Percentiles rank a stretch among this genome's conserved stretches.
Conservation (phyloP, 2,888 invertebrate genomes). For the Seira sanloemensis region DNA sequence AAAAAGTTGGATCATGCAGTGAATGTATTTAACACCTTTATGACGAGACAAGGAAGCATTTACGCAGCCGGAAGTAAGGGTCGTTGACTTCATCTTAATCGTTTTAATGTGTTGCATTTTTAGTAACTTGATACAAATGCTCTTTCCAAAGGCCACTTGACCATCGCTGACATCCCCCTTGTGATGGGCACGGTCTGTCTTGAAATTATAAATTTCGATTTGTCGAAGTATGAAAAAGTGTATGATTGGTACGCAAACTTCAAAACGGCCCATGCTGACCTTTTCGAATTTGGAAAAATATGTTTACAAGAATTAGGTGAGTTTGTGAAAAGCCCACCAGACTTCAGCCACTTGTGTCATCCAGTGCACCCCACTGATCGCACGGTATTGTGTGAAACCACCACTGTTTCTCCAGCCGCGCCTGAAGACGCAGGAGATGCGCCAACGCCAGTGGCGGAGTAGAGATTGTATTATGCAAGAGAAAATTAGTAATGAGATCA, state of each 20-base stretch:
- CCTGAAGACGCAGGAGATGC: constrained; percentile 10
- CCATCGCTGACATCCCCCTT: constrained; percentile 86
- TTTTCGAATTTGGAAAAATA: constrained; percentile 83
- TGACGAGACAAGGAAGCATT: constrained; percentile 80
- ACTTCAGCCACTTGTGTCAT: constrained; percentile 83
- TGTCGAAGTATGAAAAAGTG: constrained; percentile 79
- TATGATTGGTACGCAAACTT: constrained; percentile 68
- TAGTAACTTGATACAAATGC: too few species aligned
- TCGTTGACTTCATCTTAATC: background rate
- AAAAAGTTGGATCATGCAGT: constrained; percentile 84
- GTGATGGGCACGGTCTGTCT: constrained; percentile 84
- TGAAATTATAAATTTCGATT: constrained; percentile 83
- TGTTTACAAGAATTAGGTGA: constrained; percentile 83
- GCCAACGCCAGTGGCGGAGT: constrained; percentile 30
- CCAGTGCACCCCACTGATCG: constrained; percentile 80
- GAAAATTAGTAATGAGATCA: too few species aligned
- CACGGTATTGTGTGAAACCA: constrained; percentile 27
- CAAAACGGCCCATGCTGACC: constrained; percentile 74
- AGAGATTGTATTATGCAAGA: background rate
- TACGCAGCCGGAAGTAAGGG: constrained; percentile 81
- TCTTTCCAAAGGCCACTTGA: constrained; percentile 79
- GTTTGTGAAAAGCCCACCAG: constrained; percentile 85
- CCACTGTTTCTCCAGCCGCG: background rate
- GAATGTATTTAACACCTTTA: constrained; percentile 82
- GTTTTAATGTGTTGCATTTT: too few species aligned